A percentile compares a stretch with the other conserved stretches of the same genome.
phyloP scores from a whole-genome alignment of 2,797 vertebrate species.

The Amniataba percoides region DNA sequence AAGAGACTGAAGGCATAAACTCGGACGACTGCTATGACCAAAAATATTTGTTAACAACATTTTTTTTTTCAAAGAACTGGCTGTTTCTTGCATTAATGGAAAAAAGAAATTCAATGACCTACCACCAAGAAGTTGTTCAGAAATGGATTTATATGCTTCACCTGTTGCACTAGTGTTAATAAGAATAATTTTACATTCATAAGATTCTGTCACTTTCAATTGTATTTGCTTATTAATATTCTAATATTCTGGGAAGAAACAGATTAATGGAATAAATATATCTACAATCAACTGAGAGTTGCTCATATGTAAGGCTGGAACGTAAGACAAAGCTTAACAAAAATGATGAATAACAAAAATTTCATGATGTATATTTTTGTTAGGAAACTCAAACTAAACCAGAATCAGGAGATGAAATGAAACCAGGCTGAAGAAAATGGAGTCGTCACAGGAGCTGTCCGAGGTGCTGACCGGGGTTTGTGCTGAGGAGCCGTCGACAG shows the following conservation, averaged over 20 bases:
- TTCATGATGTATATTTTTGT: not conserved
- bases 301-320: too few relatives aligned
- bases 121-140: not conserved
- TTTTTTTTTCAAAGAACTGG: too few relatives aligned
- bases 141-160: not conserved
- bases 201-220: not conserved
- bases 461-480: conserved; percentile 7
- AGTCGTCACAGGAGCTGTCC: conserved; percentile 3
- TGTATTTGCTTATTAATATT: too few relatives aligned
- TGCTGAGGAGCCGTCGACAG: not conserved
- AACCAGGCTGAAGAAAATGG: not conserved
- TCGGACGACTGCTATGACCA: too few relatives aligned
- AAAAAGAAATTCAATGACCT: too few relatives aligned
- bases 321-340: too few relatives aligned
- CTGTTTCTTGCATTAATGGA: too few relatives aligned
- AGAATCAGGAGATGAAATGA: too few relatives aligned
- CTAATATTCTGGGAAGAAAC: not conserved
- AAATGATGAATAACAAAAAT: too few relatives aligned
- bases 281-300: not conserved
- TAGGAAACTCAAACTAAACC: not conserved
- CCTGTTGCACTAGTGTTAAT: not conserved
- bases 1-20: not conserved
- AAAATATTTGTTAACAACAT: too few relatives aligned
- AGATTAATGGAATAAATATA: not conserved
- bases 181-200: not conserved